phyloP scores from a whole-genome alignment of 1,140 invertebrate genomes.

The Halictus rubicundus region DNA sequence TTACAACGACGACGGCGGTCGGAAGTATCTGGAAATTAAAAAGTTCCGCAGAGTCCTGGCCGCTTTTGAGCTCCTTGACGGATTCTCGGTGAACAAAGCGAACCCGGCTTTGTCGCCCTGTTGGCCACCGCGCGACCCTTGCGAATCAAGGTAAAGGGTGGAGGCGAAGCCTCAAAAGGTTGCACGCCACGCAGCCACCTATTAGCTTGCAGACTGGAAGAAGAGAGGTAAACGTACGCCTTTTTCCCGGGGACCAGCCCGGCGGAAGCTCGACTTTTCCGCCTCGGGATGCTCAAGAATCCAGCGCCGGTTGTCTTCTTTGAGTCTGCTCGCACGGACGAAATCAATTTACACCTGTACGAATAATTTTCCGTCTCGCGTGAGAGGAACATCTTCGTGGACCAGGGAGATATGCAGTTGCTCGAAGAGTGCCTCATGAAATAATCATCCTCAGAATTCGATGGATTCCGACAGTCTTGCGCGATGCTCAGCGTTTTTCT shows the following conservation, averaged over 20 bases:
- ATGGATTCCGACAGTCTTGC: background rate
- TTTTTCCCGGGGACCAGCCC: background rate
- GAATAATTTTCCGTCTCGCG: background rate
- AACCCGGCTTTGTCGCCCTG: background rate
- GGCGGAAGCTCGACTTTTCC: background rate
- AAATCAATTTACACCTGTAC: constrained; percentile 4
- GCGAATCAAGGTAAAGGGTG: constrained; percentile 28
- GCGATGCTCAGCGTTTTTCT: background rate
- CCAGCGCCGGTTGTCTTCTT: background rate
- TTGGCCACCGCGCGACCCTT: background rate
- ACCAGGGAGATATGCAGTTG: background rate
- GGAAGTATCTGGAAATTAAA: constrained; percentile 27
- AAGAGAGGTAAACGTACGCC: background rate
- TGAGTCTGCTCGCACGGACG: background rate
- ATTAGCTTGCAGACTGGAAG: constrained; percentile 23
- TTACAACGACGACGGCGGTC: too few relatives aligned
- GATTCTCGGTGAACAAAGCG: constrained; percentile 24
- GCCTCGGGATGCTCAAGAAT: background rate
- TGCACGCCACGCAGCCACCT: constrained; percentile 11
- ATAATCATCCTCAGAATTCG: background rate
- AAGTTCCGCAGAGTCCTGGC: constrained; percentile 12
- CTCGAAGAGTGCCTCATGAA: background rate
- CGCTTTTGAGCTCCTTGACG: background rate
- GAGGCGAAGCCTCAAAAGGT: constrained; percentile 19
- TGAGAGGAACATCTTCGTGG: background rate